Evolutionary conservation across 2,888 invertebrate species (phyloP).

Genomic region (Rugalucina vietnamica): DNA sequence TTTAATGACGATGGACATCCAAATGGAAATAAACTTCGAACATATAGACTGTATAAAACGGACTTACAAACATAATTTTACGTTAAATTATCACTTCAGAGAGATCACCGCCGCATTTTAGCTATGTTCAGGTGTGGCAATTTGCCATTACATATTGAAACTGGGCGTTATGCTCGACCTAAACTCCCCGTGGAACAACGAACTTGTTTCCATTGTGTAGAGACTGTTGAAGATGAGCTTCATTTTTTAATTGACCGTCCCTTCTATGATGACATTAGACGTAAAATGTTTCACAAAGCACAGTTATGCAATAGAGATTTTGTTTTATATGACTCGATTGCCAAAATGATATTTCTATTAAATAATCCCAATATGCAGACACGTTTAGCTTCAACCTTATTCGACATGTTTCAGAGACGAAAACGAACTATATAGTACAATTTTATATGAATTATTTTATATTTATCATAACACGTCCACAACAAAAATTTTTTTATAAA

Average conservation of each 20-base stretch:
- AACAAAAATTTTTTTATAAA: too few relatives aligned
- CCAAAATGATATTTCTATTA: too few relatives aligned
- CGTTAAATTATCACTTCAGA: not conserved
- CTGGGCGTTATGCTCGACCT: too few relatives aligned
- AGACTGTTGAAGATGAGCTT: not conserved
- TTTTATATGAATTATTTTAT: too few relatives aligned
- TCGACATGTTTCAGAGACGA: too few relatives aligned
- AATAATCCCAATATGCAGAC: too few relatives aligned
- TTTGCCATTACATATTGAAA: too few relatives aligned
- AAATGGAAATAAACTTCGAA: conserved; percentile 14
- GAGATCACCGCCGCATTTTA: not conserved
- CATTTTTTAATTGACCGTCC: not conserved
- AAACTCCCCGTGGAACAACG: not conserved
- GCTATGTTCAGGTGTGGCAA: conserved; percentile 4
- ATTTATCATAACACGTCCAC: too few relatives aligned
- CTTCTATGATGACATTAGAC: not conserved
- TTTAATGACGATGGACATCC: not conserved
- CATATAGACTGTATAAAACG: conserved; percentile 14
- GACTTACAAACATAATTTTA: not conserved
- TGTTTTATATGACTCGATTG: too few relatives aligned
- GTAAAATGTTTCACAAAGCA: not conserved
- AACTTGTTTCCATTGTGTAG: not conserved
- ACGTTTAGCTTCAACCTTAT: too few relatives aligned
- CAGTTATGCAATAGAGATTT: not conserved
- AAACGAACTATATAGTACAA: too few relatives aligned